A percentile compares a stretch with the other conserved stretches of the same genome.
Conservation (phyloP, 2,113 vertebrate genomes). For the Zosterops japonicus region DNA sequence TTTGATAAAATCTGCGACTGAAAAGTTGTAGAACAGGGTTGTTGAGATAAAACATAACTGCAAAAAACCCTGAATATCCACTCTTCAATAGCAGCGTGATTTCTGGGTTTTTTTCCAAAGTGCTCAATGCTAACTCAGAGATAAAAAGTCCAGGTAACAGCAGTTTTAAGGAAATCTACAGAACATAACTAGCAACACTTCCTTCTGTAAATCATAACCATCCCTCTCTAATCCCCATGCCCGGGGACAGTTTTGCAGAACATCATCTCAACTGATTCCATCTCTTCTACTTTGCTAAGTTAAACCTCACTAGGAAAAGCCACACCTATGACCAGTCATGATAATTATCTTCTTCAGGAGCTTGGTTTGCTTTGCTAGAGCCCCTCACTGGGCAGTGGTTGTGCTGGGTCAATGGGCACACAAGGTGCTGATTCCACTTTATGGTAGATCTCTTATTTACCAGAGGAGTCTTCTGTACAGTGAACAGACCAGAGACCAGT, state of each 20-base stretch:
- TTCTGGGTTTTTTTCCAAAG: neutral
- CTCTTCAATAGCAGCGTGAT: neutral
- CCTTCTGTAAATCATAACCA: neutral
- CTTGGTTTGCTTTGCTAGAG: neutral
- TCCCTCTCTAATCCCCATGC: neutral
- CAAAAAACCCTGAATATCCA: neutral
- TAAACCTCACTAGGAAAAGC: neutral
- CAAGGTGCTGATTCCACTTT: neutral
- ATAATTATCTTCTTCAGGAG: neutral
- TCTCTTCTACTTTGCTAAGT: neutral
- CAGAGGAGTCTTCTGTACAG: neutral
- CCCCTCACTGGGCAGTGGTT: neutral
- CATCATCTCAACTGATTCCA: neutral
- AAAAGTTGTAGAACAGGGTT: neutral
- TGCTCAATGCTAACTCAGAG: neutral
- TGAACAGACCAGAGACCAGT: neutral
- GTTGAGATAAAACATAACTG: neutral
- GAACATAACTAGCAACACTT: neutral
- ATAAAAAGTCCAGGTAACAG: neutral
- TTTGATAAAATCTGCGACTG: neutral
- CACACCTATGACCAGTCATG: fast-evolving
- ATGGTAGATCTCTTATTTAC: neutral
- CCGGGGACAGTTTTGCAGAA: neutral
- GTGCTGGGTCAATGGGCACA: neutral
- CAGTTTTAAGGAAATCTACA: neutral